phyloP scores from a whole-genome alignment of 2,888 invertebrate species.

The Tolmerus cingulatus region DNA sequence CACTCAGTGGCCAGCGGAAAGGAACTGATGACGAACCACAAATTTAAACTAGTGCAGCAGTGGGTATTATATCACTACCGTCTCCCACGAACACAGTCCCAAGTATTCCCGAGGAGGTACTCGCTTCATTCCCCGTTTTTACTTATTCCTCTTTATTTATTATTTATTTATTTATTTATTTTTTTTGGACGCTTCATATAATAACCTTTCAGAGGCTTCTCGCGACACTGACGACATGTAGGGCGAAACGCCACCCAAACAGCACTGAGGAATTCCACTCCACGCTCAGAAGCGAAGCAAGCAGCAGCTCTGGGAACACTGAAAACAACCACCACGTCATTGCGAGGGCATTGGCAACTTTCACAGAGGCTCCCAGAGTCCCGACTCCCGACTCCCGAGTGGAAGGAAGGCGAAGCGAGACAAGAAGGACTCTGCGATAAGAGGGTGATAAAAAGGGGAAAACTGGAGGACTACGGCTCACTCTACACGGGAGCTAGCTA shows the following conservation, averaged over 20 bases:
- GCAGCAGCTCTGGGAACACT: conserved; percentile 2
- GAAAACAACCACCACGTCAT: background rate
- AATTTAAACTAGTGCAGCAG: conserved; percentile 8
- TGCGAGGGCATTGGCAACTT: background rate
- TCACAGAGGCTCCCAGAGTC: background rate
- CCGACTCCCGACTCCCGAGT: background rate
- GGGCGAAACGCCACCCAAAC: background rate
- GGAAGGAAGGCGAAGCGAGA: background rate
- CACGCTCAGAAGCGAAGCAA: background rate
- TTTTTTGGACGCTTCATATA: background rate
- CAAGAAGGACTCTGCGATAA: background rate
- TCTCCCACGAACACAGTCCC: background rate
- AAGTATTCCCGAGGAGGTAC: background rate
- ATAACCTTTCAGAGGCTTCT: background rate
- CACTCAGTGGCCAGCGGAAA: background rate
- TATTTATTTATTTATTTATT: no score
- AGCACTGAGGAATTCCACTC: background rate
- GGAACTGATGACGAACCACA: conserved; percentile 30
- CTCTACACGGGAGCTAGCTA: background rate
- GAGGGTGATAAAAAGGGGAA: conserved; percentile 29
- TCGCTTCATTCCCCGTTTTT: conserved; percentile 3
- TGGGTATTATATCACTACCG: background rate
- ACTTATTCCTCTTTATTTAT: background rate
- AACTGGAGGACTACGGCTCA: background rate
- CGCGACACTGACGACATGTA: conserved; percentile 3